phyloP scores from a whole-genome alignment of 1,140 invertebrate species.

The Phenacoccus solenopsis region DNA sequence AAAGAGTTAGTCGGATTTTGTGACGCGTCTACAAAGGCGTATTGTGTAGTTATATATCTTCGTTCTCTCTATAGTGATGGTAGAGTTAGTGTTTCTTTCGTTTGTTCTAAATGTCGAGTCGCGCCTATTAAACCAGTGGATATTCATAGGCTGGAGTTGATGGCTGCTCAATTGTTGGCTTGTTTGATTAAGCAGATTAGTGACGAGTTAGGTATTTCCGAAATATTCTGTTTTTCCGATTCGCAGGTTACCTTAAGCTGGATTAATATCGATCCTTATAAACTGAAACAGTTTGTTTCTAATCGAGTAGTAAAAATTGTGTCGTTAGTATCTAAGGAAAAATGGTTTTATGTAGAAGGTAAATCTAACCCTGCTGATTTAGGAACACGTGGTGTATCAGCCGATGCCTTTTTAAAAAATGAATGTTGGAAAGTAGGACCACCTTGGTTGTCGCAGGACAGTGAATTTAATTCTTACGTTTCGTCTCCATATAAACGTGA shows the following conservation, averaged over 20 bases:
- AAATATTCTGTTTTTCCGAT: slow-evolving; percentile 25
- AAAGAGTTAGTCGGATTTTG: slow-evolving; percentile 19
- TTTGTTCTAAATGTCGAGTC: slow-evolving; percentile 30
- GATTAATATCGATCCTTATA: slow-evolving; percentile 22
- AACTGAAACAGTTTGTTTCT: slow-evolving; percentile 26
- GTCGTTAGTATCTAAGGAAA: neutral
- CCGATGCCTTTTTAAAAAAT: neutral
- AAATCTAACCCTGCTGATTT: slow-evolving; percentile 24
- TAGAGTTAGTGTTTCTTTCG: slow-evolving; percentile 23
- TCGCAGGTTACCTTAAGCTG: slow-evolving; percentile 25
- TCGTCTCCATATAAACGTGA: neutral
- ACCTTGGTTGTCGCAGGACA: neutral
- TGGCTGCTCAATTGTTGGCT: slow-evolving; percentile 30
- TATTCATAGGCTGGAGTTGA: slow-evolving; percentile 33
- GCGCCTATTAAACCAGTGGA: slow-evolving; percentile 30
- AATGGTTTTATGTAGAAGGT: slow-evolving; percentile 22
- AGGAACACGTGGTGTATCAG: slow-evolving; percentile 19
- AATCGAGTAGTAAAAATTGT: slow-evolving; percentile 22
- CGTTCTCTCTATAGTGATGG: neutral
- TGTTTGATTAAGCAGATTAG: slow-evolving; percentile 18
- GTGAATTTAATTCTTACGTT: neutral
- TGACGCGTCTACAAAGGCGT: slow-evolving; percentile 19
- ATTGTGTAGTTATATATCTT: slow-evolving; percentile 21
- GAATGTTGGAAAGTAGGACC: slow-evolving; percentile 19
- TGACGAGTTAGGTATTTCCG: neutral